Evolutionary conservation across 2,797 vertebrate species (phyloP).

Genomic region (Gephyroberyx darwinii): DNA sequence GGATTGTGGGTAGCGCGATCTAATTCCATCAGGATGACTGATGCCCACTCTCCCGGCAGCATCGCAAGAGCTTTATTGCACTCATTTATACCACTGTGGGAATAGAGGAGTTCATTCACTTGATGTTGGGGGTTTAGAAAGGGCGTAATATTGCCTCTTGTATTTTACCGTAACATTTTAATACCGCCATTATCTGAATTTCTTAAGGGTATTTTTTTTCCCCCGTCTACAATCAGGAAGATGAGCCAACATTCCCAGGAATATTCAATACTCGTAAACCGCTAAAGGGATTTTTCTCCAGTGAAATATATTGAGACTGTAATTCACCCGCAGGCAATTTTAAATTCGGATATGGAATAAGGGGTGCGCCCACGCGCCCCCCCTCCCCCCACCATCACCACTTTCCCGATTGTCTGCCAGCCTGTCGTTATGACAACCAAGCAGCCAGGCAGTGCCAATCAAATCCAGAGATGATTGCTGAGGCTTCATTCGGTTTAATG

Average conservation of each 20-base stretch:
- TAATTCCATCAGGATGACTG: constrained; percentile 77
- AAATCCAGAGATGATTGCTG: constrained; percentile 50
- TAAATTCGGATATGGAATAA: constrained; percentile 12
- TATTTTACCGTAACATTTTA: constrained; percentile 69
- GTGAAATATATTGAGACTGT: constrained; percentile 42
- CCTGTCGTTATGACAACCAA: constrained; percentile 38
- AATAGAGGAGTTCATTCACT: constrained; percentile 55
- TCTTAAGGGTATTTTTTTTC: constrained; percentile 36
- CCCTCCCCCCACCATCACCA: neutral
- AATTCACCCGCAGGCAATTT: constrained; percentile 39
- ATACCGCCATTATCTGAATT: constrained; percentile 54
- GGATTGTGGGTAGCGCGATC: constrained; percentile 69
- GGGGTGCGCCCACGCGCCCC: neutral
- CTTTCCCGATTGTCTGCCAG: constrained; percentile 3
- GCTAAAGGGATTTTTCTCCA: constrained; percentile 28
- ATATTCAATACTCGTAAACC: constrained; percentile 32
- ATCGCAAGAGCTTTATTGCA: constrained; percentile 59
- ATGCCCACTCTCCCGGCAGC: constrained; percentile 61
- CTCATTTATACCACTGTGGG: constrained; percentile 69
- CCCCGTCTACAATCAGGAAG: constrained; percentile 12
- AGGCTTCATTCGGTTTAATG: constrained; percentile 45
- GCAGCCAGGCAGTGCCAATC: constrained; percentile 57
- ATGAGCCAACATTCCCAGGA: constrained; percentile 41
- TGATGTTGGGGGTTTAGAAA: constrained; percentile 44
- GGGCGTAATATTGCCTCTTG: constrained; percentile 55